Base-by-base conservation (phyloP, 2,113 vertebrate genomes). In the Thunnus thynnus region DNA sequence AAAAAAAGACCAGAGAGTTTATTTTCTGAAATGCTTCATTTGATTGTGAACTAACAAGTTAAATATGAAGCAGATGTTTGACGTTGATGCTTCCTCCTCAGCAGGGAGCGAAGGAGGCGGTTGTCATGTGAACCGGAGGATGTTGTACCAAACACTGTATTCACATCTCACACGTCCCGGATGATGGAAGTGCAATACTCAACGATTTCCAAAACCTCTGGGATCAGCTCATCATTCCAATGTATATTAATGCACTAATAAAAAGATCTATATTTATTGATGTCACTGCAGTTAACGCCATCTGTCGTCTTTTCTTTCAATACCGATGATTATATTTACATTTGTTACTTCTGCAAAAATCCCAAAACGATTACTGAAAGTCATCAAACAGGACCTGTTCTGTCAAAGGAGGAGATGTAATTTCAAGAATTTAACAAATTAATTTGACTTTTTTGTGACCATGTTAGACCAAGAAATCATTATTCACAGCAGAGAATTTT, bases 21-120 rank as follows among this genome's bases (percentile, higher is more conserved):
- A 41, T 9, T 41, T 6, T 41, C 36, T 41, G 36, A 9, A 6
- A 41, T 41, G 9, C 36, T 41, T 41, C 1, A 8, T 41, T 41
- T 9, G 36, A 41, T 41, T 41, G 36, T 41, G 8, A 41, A 41
- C 2, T 7, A 41, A 41, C 36, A 41, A 2, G 8, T 41, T 41
- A 8, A 41, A 41, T 36, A 36, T 36, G 10, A 9, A 52, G n/a
- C 1, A n/a, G 18, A 20, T 44, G 32, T 44, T 20, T 58, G 2
- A 16, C 7, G 56, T 13, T 17, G 25, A 25, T 56, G 75, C 71
- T 80, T 11, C 30, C 67, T 85, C 89, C 76, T 51, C 83, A 48
- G 86, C 94, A 95, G 95, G 93, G 92, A 57, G 86, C 82, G 8
- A 96, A 94, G 80, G 95, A 96, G 0, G 10, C 64, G 0, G 66